A percentile compares a stretch with the other conserved stretches of the same genome.
These are phyloP conservation scores for Nothoprocta perdicaria DNA, from an alignment of 2,113 vertebrate species.

Conservation along the genomic window DNA sequence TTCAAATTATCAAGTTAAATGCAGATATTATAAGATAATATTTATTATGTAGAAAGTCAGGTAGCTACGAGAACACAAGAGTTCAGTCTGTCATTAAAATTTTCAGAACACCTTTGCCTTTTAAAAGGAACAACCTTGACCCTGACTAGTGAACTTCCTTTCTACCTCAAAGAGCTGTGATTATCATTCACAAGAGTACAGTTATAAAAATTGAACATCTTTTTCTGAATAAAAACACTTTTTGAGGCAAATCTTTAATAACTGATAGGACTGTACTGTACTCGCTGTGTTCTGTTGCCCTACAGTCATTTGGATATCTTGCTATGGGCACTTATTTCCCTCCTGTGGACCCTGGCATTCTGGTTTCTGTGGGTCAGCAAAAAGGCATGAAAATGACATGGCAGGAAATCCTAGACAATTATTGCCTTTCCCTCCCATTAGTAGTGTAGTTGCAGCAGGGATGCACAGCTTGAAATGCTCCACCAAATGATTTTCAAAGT, in stretches of 20 bases:
- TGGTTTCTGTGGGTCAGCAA: conserved; percentile 25
- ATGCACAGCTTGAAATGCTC: conserved; percentile 42
- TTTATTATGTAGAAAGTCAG: background rate
- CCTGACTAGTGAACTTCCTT: background rate
- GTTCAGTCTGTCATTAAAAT: background rate
- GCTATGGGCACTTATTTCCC: background rate
- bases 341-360: conserved; percentile 4
- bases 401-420: conserved; percentile 32
- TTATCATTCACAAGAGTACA: background rate
- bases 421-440: conserved; percentile 21
- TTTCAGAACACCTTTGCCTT: background rate
- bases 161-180: background rate
- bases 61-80: background rate
- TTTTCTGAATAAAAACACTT: background rate
- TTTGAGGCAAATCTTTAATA: background rate
- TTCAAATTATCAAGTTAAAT: background rate
- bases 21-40: background rate
- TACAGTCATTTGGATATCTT: background rate
- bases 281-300: background rate
- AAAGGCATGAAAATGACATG: conserved; percentile 2
- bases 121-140: background rate
- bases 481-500: conserved; percentile 48
- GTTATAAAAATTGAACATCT: background rate
- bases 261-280: background rate
- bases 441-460: background rate